A percentile compares a stretch with the other conserved stretches of the same genome.
Conservation (phyloP, 2,888 invertebrate genomes). For the Synergus umbraculus region DNA sequence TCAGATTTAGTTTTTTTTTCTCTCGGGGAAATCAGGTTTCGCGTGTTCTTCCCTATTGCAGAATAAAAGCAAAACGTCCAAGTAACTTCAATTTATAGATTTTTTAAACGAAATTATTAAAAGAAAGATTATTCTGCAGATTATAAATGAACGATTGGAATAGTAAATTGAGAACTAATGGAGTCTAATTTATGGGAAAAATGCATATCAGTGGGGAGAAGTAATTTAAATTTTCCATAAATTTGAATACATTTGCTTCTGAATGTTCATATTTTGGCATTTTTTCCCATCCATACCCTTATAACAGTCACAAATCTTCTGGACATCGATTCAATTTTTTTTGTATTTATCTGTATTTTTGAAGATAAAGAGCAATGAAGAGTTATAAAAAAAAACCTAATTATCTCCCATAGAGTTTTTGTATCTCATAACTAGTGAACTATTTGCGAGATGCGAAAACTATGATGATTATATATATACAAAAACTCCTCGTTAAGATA, state of each 20-base stretch:
- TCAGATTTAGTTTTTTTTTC: background rate
- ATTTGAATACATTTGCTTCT: background rate
- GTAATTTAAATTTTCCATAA: background rate
- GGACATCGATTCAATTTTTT: background rate
- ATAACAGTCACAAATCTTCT: conserved; percentile 1
- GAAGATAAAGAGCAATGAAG: no score
- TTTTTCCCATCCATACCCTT: background rate
- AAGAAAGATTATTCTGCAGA: background rate
- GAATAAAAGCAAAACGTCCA: background rate
- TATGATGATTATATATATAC: no score
- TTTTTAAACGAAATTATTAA: background rate
- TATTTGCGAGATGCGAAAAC: no score
- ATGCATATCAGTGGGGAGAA: background rate
- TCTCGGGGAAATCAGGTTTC: background rate
- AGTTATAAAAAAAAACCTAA: background rate
- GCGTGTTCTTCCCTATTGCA: background rate
- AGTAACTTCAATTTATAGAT: background rate
- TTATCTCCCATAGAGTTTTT: background rate
- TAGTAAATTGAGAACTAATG: background rate
- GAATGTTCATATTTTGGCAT: background rate
- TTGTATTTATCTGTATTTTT: background rate
- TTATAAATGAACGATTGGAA: background rate
- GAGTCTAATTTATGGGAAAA: background rate
- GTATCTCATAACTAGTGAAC: no score
- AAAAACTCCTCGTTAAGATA: background rate